Percentiles rank a stretch among this genome's conserved stretches.
These are phyloP conservation scores for Cercopithecus mitis DNA, from an alignment of 2,797 vertebrate genomes.

Conservation along the genomic window DNA sequence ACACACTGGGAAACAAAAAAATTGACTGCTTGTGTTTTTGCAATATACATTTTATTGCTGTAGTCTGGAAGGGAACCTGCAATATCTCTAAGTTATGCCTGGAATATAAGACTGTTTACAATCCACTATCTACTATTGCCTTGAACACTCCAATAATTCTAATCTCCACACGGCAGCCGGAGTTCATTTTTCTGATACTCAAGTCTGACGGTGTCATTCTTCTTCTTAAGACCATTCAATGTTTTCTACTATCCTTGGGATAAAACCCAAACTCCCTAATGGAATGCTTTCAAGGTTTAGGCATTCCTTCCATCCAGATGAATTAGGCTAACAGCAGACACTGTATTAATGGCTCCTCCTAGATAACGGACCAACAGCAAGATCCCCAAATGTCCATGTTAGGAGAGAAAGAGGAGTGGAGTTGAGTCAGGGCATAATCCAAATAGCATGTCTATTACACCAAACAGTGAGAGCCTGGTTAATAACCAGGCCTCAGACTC, in stretches of 20 bases:
- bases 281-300: not conserved
- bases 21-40: not conserved
- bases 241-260: not conserved
- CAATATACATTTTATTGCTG: not conserved
- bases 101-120: not conserved
- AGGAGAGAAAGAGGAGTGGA: not conserved
- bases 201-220: not conserved
- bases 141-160: not conserved
- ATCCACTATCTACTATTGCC: not conserved
- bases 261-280: not conserved
- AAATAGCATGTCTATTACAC: not conserved
- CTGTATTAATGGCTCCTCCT: not conserved
- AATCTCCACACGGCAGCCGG: not conserved
- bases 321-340: not conserved
- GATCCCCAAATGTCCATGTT: not conserved
- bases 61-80: not conserved
- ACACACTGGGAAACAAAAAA: not conserved
- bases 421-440: not conserved
- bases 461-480: not conserved
- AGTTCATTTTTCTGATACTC: constrained; percentile 30
- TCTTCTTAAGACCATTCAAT: not conserved
- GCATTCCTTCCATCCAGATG: not conserved
- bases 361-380: not conserved
- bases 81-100: not conserved
- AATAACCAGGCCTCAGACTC: not conserved